Conservation (phyloP, 2,797 vertebrate genomes). For the Liasis olivaceus region DNA sequence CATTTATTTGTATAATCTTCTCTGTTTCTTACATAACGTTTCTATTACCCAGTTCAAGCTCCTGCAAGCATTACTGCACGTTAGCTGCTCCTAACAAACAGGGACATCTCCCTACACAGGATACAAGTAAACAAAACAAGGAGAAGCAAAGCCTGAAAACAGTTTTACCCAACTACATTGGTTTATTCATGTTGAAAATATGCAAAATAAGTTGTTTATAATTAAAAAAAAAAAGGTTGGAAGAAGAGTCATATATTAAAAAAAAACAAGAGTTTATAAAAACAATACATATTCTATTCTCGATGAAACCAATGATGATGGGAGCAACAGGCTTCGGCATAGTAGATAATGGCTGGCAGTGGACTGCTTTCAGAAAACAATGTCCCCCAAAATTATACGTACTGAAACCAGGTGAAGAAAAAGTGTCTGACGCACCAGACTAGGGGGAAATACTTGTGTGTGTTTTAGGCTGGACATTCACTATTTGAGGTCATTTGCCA, state of each 20-base stretch:
- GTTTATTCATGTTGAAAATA: neutral
- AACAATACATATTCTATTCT: conserved; percentile 10
- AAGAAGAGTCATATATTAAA: neutral
- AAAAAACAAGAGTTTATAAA: neutral
- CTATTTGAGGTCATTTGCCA: conserved; percentile 22
- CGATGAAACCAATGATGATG: neutral
- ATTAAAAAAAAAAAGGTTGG: neutral
- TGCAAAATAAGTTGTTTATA: neutral
- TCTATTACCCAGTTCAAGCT: neutral
- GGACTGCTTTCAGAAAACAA: conserved; percentile 4
- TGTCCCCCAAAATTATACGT: neutral
- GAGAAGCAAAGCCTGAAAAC: neutral
- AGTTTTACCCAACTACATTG: neutral
- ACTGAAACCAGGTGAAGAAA: conserved; percentile 38
- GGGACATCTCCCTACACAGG: neutral
- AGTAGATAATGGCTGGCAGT: neutral
- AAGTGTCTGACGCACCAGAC: conserved; percentile 9
- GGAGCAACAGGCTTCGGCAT: neutral
- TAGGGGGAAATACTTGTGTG: conserved; percentile 8
- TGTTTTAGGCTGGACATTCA: conserved; percentile 11
- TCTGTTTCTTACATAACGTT: neutral
- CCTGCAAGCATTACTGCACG: neutral
- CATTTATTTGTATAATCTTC: neutral
- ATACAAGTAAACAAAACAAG: neutral
- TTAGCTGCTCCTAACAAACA: neutral